Evolutionary conservation across 1,140 invertebrate genomes (phyloP).

Genomic region (Glossosoma conforme): DNA sequence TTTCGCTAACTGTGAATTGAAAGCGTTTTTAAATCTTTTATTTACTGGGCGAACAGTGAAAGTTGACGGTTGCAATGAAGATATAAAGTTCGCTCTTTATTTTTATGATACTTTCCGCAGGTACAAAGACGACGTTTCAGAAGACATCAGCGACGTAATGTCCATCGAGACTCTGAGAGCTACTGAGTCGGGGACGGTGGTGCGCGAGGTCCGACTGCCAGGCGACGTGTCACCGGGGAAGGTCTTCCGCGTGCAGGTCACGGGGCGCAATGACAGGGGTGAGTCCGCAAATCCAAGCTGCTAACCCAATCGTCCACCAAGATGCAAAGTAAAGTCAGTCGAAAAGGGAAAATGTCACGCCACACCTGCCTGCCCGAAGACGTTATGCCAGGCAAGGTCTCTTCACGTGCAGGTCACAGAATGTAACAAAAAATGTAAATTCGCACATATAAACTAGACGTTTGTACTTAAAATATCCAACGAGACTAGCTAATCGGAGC

Average conservation of each 20-base stretch:
- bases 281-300: neutral
- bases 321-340: neutral
- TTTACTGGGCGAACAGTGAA: too few species aligned
- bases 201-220: slow-evolving; percentile 11
- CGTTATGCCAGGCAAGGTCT: too few species aligned
- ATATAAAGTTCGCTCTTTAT: neutral
- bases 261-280: slow-evolving; percentile 24
- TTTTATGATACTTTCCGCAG: neutral
- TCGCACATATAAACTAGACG: too few species aligned
- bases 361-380: too few species aligned
- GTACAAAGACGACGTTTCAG: neutral
- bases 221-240: slow-evolving; percentile 6
- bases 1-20: too few species aligned
- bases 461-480: too few species aligned
- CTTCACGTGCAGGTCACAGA: too few species aligned
- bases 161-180: slow-evolving; percentile 19
- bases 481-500: too few species aligned
- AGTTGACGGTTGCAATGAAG: neutral
- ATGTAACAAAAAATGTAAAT: too few species aligned
- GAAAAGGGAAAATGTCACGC: too few species aligned
- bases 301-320: too few species aligned
- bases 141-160: slow-evolving; percentile 5
- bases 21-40: too few species aligned
- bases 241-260: slow-evolving; percentile 17
- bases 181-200: slow-evolving; percentile 10